Evolutionary conservation across 2,888 invertebrate genomes (phyloP), one percentile per base, ranked within the genome.

Genomic region (Synanthedon tipuliformis): DNA sequence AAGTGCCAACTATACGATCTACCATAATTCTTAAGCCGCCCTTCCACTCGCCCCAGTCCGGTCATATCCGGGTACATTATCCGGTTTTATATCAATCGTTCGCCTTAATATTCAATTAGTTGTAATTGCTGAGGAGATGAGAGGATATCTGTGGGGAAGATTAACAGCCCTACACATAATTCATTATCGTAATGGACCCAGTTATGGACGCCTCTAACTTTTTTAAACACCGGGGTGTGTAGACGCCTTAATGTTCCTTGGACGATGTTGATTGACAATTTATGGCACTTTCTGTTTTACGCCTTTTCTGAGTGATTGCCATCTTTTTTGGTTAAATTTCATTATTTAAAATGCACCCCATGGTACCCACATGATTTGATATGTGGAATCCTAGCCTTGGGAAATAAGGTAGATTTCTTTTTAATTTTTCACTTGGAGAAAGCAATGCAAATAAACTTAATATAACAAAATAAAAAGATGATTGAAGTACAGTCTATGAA

Each of bases 91-190:
- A 80, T 75, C 79, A 74, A 78, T 78, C 74, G 69, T 77, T 63
- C 61, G 66, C 64, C 69, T 80, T 81, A 78, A 81, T 84, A 81
- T 82, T 81, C 81, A 81, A 82, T 84, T 82, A 82, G 69, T 61
- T 71, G 60, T 81, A 80, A 83, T 81, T 78, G 75, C 64, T 58
- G 58, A 56, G 61, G 69, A 71, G 78, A 75, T 75, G 78, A 76
- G 74, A 70, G 74, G 78, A 77, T 74, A 65, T 69, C 69, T 65
- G 57, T 58, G 64, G 65, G 62, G 57, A 63, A 65, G 71, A 77
- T 76, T 76, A 78, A 77, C 71, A 70, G 67, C 59, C 66, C n/a
- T 71, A 74, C 79, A 79, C 76, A 79, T 81, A 73, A 79, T 82
- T 84, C 78, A 80, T 82, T 79, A 78, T 71, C 64, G 75, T 81